phyloP scores from a whole-genome alignment of 2,888 invertebrate genomes.

The Spatulosminthurus flaviceps region DNA sequence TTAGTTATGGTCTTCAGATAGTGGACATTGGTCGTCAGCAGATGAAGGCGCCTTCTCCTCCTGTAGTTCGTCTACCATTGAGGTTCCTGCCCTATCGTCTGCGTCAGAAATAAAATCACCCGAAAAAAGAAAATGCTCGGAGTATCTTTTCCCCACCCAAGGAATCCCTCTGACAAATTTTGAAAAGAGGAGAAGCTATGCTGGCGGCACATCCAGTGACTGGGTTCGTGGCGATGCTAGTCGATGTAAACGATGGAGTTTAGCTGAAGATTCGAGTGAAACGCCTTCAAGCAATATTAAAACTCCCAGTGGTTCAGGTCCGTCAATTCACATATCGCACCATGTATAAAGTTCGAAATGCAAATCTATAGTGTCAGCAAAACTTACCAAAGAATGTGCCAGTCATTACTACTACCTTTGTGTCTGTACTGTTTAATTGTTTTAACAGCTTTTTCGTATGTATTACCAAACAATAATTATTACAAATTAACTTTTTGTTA shows the following conservation, averaged over 20 bases:
- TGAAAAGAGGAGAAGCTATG: slow-evolving; percentile 57
- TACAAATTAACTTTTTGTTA: neutral
- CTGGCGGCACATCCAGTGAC: slow-evolving; percentile 43
- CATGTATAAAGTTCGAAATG: slow-evolving; percentile 38
- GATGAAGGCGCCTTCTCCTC: slow-evolving; percentile 53
- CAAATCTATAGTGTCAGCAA: neutral
- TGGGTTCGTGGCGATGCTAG: slow-evolving; percentile 41
- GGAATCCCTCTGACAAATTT: slow-evolving; percentile 39
- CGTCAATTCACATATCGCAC: slow-evolving; percentile 56
- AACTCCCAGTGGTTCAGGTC: slow-evolving; percentile 51
- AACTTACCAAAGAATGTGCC: slow-evolving; percentile 5
- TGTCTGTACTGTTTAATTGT: too few species aligned
- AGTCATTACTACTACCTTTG: neutral
- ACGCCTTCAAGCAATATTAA: slow-evolving; percentile 28
- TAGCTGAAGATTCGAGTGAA: slow-evolving; percentile 51
- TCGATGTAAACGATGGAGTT: slow-evolving; percentile 57
- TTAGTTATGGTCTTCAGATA: slow-evolving; percentile 59
- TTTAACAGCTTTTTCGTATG: too few species aligned
- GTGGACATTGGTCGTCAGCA: slow-evolving; percentile 59
- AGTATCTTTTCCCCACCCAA: slow-evolving; percentile 46
- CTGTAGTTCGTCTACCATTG: slow-evolving; percentile 53
- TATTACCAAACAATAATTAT: neutral
- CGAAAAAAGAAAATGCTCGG: slow-evolving; percentile 55
- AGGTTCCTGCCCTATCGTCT: slow-evolving; percentile 46
- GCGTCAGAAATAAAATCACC: slow-evolving; percentile 50